Evolutionary conservation across 2,888 invertebrate genomes (phyloP).

Genomic region (Eugnorisma glareosa): DNA sequence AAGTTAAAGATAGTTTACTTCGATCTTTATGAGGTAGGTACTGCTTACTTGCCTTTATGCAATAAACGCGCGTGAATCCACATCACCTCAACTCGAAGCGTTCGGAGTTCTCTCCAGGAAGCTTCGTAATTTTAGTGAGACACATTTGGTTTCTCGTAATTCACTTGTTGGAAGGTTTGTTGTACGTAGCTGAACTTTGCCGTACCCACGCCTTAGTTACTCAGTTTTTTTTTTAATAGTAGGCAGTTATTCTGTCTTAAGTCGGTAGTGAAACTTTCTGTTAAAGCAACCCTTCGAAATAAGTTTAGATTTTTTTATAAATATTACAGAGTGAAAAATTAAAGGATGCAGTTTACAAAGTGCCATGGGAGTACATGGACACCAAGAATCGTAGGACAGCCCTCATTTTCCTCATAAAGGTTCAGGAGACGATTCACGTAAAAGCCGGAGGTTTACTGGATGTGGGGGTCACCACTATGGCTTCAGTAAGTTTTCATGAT

Average conservation of each 20-base stretch:
- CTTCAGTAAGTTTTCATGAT: slow-evolving; percentile 49
- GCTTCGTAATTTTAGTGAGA: too few species aligned
- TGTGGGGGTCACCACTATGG: slow-evolving; percentile 71
- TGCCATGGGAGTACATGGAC: slow-evolving; percentile 73
- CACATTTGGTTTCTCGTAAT: too few species aligned
- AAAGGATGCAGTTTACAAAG: slow-evolving; percentile 57
- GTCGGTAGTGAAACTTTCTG: neutral
- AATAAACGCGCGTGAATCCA: neutral
- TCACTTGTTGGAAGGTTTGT: too few species aligned
- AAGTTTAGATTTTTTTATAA: neutral
- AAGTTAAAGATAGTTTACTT: too few species aligned
- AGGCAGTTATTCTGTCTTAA: too few species aligned
- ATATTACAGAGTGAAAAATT: slow-evolving; percentile 52
- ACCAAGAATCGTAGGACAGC: slow-evolving; percentile 57
- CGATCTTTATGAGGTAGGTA: too few species aligned
- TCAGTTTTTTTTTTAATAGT: too few species aligned
- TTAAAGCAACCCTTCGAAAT: neutral
- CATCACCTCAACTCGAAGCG: neutral
- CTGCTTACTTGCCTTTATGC: neutral
- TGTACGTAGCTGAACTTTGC: too few species aligned
- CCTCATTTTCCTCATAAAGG: slow-evolving; percentile 61
- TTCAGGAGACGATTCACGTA: slow-evolving; percentile 62
- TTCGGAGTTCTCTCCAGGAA: too few species aligned
- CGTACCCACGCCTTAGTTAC: too few species aligned
- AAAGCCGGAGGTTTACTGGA: slow-evolving; percentile 66